Percentiles rank a stretch among this genome's conserved stretches.
These are phyloP conservation scores for Plodia interpunctella DNA, from an alignment of 1,140 invertebrate genomes.

Conservation along the genomic window DNA sequence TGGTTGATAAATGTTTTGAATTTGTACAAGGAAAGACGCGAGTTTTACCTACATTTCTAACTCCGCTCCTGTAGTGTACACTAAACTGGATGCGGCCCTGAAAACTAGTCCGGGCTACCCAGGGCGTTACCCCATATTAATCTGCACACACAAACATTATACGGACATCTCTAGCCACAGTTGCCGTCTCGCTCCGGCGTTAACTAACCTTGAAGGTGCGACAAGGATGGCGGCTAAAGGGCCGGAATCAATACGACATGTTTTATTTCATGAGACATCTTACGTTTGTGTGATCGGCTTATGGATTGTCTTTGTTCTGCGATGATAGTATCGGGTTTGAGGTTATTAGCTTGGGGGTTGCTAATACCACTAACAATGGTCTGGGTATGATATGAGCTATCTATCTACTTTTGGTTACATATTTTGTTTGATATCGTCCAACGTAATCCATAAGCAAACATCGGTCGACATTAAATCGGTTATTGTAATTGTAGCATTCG, in stretches of 20 bases:
- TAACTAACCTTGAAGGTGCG: conserved; percentile 19
- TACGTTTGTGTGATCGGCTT: conserved; percentile 13
- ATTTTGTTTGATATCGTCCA: too few relatives aligned
- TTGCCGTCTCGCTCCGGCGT: conserved; percentile 36
- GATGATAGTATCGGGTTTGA: conserved; percentile 4
- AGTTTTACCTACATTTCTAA: not conserved
- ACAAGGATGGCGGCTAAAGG: conserved; percentile 41
- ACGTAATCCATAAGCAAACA: too few relatives aligned
- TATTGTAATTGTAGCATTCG: too few relatives aligned
- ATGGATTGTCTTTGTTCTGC: conserved; percentile 19
- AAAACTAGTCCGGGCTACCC: conserved; percentile 17
- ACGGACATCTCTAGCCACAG: conserved; percentile 28
- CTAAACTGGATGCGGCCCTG: not conserved
- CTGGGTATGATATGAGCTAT: too few relatives aligned
- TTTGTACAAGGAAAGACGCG: too few relatives aligned
- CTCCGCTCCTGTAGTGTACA: not conserved
- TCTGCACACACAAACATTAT: conserved; percentile 57
- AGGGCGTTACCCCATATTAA: conserved; percentile 57
- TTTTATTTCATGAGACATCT: conserved; percentile 64
- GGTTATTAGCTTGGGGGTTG: conserved; percentile 15
- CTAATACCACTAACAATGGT: too few relatives aligned
- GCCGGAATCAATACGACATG: conserved; percentile 65
- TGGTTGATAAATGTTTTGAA: too few relatives aligned
- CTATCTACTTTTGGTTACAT: too few relatives aligned
- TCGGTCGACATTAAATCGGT: too few relatives aligned